Evolutionary conservation across 2,113 vertebrate genomes (phyloP), one percentile per base, ranked within the genome.

Genomic region (Prinia subflava): DNA sequence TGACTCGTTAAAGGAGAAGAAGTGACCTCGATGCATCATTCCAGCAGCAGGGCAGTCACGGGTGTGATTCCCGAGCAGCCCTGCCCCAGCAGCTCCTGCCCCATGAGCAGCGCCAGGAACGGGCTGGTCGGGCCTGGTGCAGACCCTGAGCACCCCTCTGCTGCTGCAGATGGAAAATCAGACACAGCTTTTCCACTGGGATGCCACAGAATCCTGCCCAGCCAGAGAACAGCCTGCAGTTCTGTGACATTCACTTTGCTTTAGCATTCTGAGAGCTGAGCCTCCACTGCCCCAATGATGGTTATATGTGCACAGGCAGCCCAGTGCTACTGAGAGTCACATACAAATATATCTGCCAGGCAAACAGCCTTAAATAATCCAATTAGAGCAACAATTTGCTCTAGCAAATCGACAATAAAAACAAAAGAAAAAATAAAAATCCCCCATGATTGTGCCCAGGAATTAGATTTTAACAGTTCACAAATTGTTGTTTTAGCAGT

Each of bases 21-120:
- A 55, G 44, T 41, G 76, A 77, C 30, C 52, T 22, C 9, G 8
- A 23, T 14, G 4, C 5, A 39, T 30, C 13, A 37, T 56, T 52
- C 56, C 2, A 20, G 6, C 55, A 52, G 68, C 41, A 50, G 33
- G 25, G 13, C 49, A 80, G 24, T 3, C 1, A 0, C 0, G 1
- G 42, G 63, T 4, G 53, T 21, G 46, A 20, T 25, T 46, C 42
- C 53, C 56, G 12, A 8, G 1, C 12, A 64, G 47, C 31, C 57
- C 15, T 17, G 52, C 24, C 62, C 16, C 35, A 41, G 35, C 53
- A 80, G 49, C 49, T 53, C 46, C 71, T 35, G 67, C 42, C 6
- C 23, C 37, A 15, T 0, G 0, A 33, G 31, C 84, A 19, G 60
- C 4, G 13, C 47, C 4, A 3, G 41, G 7, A 55, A 10, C 30